These are phyloP conservation scores for Caenorhabditis zanzibari DNA, from an alignment of 2,888 invertebrate genomes.

Conservation along the genomic window DNA sequence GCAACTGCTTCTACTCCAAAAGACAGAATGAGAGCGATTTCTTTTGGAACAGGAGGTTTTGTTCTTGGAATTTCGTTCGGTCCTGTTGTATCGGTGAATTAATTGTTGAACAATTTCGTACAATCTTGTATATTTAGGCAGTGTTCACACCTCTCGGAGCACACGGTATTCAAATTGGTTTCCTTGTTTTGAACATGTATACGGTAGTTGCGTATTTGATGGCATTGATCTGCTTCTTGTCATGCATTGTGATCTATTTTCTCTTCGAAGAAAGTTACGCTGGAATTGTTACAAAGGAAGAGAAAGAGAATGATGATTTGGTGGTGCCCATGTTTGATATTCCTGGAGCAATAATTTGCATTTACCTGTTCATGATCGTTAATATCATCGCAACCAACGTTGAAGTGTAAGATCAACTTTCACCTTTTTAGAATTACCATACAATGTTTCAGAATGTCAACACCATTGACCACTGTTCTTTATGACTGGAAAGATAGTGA, in stretches of 20 bases:
- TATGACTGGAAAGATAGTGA: slow-evolving; percentile 71
- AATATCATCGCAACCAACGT: slow-evolving; percentile 60
- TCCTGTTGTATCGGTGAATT: slow-evolving; percentile 67
- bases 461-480: slow-evolving; percentile 66
- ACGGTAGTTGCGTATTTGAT: slow-evolving; percentile 69
- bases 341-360: slow-evolving; percentile 51
- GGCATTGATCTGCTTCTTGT: slow-evolving; percentile 52
- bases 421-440: neutral
- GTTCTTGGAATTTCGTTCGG: slow-evolving; percentile 74
- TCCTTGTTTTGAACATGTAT: slow-evolving; percentile 64
- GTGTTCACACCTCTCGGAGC: slow-evolving; percentile 68
- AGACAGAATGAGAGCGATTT: slow-evolving; percentile 70
- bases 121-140: slow-evolving; percentile 27
- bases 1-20: slow-evolving; percentile 70
- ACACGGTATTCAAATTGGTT: slow-evolving; percentile 38
- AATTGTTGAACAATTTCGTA: neutral
- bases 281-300: slow-evolving; percentile 68
- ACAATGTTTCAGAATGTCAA: slow-evolving; percentile 64
- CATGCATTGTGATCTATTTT: slow-evolving; percentile 59
- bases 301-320: slow-evolving; percentile 52
- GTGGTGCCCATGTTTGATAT: slow-evolving; percentile 61
- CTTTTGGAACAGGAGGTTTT: slow-evolving; percentile 72
- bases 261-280: slow-evolving; percentile 72
- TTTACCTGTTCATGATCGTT: slow-evolving; percentile 61
- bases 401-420: slow-evolving; percentile 56